Evolutionary conservation across 2,113 vertebrate species (phyloP).

Genomic region (Syrmaticus mikado): DNA sequence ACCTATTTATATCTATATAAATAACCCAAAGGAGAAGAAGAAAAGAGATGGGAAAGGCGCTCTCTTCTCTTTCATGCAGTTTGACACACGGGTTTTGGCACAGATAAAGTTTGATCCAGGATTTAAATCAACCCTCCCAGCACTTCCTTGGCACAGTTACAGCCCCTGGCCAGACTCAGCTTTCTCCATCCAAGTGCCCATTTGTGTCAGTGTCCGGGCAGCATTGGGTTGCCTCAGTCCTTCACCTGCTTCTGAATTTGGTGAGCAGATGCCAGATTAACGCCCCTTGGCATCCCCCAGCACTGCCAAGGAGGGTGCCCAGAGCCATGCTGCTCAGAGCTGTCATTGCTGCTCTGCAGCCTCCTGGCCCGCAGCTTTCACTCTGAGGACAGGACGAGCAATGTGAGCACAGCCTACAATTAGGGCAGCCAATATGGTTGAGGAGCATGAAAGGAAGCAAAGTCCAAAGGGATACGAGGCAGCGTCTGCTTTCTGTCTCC

Average conservation of each 20-base stretch:
- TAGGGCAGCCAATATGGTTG: neutral
- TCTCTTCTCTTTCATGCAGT: neutral
- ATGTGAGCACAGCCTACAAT: neutral
- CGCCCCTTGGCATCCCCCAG: neutral
- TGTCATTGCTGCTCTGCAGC: neutral
- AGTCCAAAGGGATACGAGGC: neutral
- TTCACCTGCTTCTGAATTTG: neutral
- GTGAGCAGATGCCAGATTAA: neutral
- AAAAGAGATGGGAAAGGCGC: neutral
- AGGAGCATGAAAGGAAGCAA: neutral
- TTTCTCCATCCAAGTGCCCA: neutral
- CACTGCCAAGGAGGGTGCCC: too few relatives aligned
- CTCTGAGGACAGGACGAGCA: neutral
- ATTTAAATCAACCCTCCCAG: neutral
- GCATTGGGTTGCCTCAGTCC: neutral
- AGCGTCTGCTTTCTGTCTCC: neutral
- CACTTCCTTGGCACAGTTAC: neutral
- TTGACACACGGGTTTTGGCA: neutral
- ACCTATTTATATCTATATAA: neutral
- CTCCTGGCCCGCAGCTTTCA: neutral
- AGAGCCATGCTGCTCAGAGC: neutral
- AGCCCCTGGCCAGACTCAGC: neutral
- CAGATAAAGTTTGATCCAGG: slow-evolving; percentile 17
- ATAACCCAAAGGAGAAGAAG: neutral
- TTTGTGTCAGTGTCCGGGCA: accelerated